A percentile compares a stretch with the other conserved stretches of the same genome.
These are phyloP conservation scores for Botia kubotai DNA, from an alignment of 2,797 vertebrate species.

Conservation along the genomic window DNA sequence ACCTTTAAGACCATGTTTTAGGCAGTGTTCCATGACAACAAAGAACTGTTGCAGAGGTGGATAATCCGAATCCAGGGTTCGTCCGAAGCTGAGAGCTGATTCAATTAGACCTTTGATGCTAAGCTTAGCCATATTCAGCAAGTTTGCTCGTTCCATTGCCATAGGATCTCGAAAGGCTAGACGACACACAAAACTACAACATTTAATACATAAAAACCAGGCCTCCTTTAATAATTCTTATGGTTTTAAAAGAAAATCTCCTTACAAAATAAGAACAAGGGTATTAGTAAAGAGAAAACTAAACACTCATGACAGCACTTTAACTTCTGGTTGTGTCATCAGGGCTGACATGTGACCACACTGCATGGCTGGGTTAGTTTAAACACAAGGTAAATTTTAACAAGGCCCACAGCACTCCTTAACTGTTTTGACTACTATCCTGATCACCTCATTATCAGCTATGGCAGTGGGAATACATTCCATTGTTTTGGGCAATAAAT, in stretches of 20 bases:
- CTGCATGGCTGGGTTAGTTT: background rate
- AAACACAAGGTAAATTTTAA: slow-evolving; percentile 28
- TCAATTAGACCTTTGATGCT: slow-evolving; percentile 98
- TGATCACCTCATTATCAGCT: background rate
- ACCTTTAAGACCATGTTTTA: slow-evolving; percentile 98
- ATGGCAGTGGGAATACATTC: background rate
- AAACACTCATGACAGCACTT: background rate
- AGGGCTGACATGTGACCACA: slow-evolving; percentile 36
- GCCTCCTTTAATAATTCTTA: background rate
- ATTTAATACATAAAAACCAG: background rate
- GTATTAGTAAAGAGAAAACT: background rate
- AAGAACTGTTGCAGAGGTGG: slow-evolving; percentile 98
- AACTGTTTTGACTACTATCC: background rate
- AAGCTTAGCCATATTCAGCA: slow-evolving; percentile 97
- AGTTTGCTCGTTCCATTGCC: slow-evolving; percentile 93
- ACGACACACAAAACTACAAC: slow-evolving; percentile 21
- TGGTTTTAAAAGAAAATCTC: background rate
- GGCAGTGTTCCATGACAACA: slow-evolving; percentile 98
- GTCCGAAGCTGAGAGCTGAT: slow-evolving; percentile 96
- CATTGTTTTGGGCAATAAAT: background rate
- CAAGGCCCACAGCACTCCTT: slow-evolving; percentile 20
- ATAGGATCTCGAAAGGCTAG: slow-evolving; percentile 92
- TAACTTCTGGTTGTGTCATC: background rate
- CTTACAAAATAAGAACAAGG: too few species aligned
- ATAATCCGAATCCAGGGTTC: slow-evolving; percentile 97